These are phyloP conservation scores for Geotrypetes seraphini DNA, from an alignment of 2,797 vertebrate species.

Conservation along the genomic window DNA sequence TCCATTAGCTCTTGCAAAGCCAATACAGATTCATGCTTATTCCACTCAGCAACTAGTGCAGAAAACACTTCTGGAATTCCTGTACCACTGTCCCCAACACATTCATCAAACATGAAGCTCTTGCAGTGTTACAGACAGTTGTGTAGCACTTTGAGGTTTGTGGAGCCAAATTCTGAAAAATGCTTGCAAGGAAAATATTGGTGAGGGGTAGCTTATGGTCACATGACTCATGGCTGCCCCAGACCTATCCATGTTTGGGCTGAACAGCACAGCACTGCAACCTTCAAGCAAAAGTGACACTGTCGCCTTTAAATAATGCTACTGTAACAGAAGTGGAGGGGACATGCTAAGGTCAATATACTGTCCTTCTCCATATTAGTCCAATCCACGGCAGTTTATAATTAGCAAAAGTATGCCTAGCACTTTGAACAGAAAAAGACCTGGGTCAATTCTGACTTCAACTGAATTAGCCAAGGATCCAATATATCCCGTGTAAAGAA, in stretches of 20 bases:
- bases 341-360: slow-evolving; percentile 39
- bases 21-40: too few relatives aligned
- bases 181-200: too few relatives aligned
- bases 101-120: too few relatives aligned
- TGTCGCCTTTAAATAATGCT: slow-evolving; percentile 24
- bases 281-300: neutral
- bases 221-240: neutral
- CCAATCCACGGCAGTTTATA: slow-evolving; percentile 44
- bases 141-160: too few relatives aligned
- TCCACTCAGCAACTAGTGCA: too few relatives aligned
- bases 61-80: too few relatives aligned
- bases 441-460: slow-evolving; percentile 8
- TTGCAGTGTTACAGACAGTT: too few relatives aligned
- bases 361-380: slow-evolving; percentile 59
- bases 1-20: too few relatives aligned
- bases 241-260: slow-evolving; percentile 24
- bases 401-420: slow-evolving; percentile 44
- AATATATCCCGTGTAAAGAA: too few relatives aligned
- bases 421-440: slow-evolving; percentile 21
- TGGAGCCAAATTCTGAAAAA: too few relatives aligned
- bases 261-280: neutral
- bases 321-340: slow-evolving; percentile 48
- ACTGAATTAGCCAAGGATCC: slow-evolving; percentile 11
- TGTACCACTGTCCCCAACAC: too few relatives aligned
- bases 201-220: too few relatives aligned